A percentile compares a stretch with the other conserved stretches of the same genome.
These are phyloP conservation scores for Apotomis turbidana DNA, from an alignment of 2,888 invertebrate species.

Conservation along the genomic window DNA sequence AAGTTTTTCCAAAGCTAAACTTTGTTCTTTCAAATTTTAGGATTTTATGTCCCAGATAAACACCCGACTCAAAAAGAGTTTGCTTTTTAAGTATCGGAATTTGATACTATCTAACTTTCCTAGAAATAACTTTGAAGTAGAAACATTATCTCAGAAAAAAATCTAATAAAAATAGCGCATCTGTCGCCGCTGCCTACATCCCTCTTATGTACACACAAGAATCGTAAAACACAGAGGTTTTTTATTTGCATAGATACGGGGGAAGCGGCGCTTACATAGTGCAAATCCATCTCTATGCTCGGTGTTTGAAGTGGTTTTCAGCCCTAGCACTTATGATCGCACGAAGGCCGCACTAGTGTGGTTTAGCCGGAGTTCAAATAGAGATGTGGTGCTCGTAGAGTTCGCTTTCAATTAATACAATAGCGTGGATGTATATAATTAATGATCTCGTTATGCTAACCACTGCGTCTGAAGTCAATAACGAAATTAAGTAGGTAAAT, in stretches of 20 bases:
- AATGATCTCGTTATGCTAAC: slow-evolving; percentile 35
- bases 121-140: slow-evolving; percentile 2
- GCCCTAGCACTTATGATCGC: slow-evolving; percentile 30
- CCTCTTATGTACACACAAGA: slow-evolving; percentile 13
- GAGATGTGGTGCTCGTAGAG: slow-evolving; percentile 20
- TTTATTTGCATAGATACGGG: slow-evolving; percentile 30
- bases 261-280: slow-evolving; percentile 9
- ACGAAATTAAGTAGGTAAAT: too few species aligned
- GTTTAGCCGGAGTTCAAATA: slow-evolving; percentile 37
- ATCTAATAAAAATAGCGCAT: slow-evolving; percentile 11
- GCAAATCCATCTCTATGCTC: slow-evolving; percentile 22
- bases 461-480: slow-evolving; percentile 7
- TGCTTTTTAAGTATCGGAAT: too few species aligned
- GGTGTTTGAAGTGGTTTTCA: slow-evolving; percentile 33
- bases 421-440: slow-evolving; percentile 38
- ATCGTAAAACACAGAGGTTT: slow-evolving; percentile 20
- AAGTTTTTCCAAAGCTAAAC: too few species aligned
- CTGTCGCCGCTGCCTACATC: slow-evolving; percentile 14
- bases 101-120: not conserved
- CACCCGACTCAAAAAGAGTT: too few species aligned
- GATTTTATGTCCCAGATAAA: too few species aligned
- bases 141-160: slow-evolving; percentile 1
- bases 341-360: slow-evolving; percentile 29
- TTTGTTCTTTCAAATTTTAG: too few species aligned
- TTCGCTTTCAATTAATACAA: slow-evolving; percentile 38